These are phyloP conservation scores for Didymodactylos carnosus DNA, from an alignment of 2,888 invertebrate species.

Conservation along the genomic window DNA sequence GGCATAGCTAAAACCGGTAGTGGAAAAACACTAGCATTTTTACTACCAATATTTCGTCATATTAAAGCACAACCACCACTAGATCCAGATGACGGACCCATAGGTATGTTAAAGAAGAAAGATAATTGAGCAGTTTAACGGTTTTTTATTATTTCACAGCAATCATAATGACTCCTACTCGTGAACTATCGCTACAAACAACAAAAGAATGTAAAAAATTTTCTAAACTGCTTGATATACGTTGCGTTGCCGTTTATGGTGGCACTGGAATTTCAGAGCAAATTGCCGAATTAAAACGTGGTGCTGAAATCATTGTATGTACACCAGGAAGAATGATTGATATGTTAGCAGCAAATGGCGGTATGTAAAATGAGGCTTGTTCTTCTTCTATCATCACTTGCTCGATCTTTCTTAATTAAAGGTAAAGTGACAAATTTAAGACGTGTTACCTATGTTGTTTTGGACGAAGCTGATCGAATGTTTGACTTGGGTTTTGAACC, in stretches of 20 bases:
- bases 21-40: constrained; percentile 89
- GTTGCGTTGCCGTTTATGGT: constrained; percentile 88
- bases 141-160: constrained; percentile 36
- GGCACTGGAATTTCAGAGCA: constrained; percentile 89
- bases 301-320: constrained; percentile 92
- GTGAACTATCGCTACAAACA: constrained; percentile 96
- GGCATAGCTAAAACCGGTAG: constrained; percentile 98
- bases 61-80: constrained; percentile 75
- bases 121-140: not conserved
- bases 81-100: constrained; percentile 91
- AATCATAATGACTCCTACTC: constrained; percentile 87
- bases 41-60: constrained; percentile 88
- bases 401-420: constrained; percentile 22
- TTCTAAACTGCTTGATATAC: constrained; percentile 57
- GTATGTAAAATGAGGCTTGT: not conserved
- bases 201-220: constrained; percentile 85
- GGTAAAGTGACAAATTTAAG: constrained; percentile 77
- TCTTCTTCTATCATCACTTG: not conserved
- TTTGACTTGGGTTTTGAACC: constrained; percentile 99
- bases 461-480: constrained; percentile 98
- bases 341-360: constrained; percentile 87
- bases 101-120: constrained; percentile 38
- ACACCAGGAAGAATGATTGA: constrained; percentile 99
- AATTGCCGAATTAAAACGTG: constrained; percentile 77
- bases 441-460: constrained; percentile 84